These are phyloP conservation scores for Helicoverpa zea DNA, from an alignment of 1,140 invertebrate genomes.

Conservation along the genomic window DNA sequence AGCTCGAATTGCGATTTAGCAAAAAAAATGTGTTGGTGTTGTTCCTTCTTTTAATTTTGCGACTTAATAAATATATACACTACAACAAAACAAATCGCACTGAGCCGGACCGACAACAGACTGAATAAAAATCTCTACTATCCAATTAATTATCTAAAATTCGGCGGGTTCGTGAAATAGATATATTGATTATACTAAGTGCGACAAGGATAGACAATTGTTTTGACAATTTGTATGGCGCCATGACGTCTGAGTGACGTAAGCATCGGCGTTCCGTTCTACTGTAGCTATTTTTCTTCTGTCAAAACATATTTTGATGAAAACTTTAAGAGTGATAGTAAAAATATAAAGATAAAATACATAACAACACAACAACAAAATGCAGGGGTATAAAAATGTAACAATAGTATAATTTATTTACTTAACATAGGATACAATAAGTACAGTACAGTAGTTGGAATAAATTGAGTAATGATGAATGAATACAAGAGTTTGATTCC, in stretches of 20 bases:
- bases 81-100: background rate
- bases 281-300: background rate
- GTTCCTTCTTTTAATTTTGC: too few relatives aligned
- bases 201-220: background rate
- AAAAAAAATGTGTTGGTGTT: background rate
- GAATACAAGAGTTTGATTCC: too few relatives aligned
- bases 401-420: too few relatives aligned
- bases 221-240: slow-evolving; percentile 33
- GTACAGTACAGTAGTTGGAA: too few relatives aligned
- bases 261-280: slow-evolving; percentile 15
- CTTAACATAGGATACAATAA: too few relatives aligned
- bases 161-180: background rate
- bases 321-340: too few relatives aligned
- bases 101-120: background rate
- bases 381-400: too few relatives aligned
- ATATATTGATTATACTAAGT: background rate
- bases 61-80: background rate
- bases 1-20: background rate
- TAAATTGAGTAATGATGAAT: too few relatives aligned
- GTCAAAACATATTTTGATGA: background rate
- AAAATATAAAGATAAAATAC: too few relatives aligned
- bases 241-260: slow-evolving; percentile 22
- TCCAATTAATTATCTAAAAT: background rate
- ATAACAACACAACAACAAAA: too few relatives aligned
- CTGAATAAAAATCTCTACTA: slow-evolving; percentile 15